These are phyloP conservation scores for Microdon myrmicae DNA, from an alignment of 2,888 invertebrate genomes.

Conservation along the genomic window DNA sequence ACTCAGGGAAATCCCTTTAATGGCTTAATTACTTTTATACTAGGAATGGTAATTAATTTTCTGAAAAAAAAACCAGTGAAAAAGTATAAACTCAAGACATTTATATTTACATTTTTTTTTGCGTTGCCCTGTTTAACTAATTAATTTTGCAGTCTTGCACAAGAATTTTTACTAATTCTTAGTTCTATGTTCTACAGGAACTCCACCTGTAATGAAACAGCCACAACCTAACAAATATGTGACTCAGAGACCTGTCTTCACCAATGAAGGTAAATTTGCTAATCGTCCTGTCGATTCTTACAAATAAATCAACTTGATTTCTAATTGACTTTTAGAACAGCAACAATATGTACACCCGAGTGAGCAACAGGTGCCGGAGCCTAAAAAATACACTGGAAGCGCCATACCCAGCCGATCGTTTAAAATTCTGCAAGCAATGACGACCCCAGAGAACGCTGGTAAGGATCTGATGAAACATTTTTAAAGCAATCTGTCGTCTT, in stretches of 20 bases:
- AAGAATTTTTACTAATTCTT: no score
- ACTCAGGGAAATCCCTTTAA: no score
- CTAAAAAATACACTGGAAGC: constrained; percentile 79
- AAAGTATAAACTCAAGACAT: no score
- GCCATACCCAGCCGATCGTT: constrained; percentile 85
- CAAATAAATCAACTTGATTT: no score
- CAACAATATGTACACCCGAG: constrained; percentile 72
- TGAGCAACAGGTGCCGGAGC: constrained; percentile 75
- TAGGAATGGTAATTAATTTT: no score
- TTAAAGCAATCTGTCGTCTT: no score
- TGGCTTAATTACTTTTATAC: no score
- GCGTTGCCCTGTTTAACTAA: no score
- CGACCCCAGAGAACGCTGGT: constrained; percentile 75
- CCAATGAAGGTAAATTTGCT: constrained; percentile 54
- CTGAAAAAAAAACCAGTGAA: no score
- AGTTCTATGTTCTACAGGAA: constrained; percentile 54
- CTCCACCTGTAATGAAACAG: constrained; percentile 54
- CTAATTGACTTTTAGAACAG: constrained; percentile 55
- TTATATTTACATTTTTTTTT: no score
- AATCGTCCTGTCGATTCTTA: background rate
- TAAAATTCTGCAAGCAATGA: constrained; percentile 83
- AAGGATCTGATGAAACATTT: constrained; percentile 60
- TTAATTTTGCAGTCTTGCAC: no score
- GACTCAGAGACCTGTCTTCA: constrained; percentile 59
- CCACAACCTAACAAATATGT: constrained; percentile 60